These are phyloP conservation scores for Rhagium mordax DNA, from an alignment of 2,888 invertebrate genomes.

Conservation along the genomic window DNA sequence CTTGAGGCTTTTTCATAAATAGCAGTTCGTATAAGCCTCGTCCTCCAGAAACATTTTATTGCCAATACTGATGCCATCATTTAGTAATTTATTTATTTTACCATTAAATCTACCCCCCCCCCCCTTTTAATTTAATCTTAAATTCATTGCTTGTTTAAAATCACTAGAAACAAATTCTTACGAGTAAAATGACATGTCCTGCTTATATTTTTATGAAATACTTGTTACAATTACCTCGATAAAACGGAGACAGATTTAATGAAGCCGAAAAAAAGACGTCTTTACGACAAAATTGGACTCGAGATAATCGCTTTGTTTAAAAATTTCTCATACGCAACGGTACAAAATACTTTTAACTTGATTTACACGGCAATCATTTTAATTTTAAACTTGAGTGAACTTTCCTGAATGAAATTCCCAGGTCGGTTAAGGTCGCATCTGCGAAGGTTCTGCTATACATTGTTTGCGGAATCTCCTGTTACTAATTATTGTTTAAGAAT, in stretches of 20 bases:
- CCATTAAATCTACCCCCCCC: too few species aligned
- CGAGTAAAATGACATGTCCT: too few species aligned
- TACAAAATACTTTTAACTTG: constrained; percentile 24
- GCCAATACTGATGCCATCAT: too few species aligned
- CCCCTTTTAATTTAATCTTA: too few species aligned
- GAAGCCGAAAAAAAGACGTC: neutral
- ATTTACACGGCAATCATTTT: constrained; percentile 3
- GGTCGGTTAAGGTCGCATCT: constrained; percentile 15
- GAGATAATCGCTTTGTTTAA: constrained; percentile 8
- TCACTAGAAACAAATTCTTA: too few species aligned
- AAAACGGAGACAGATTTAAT: neutral
- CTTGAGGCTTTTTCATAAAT: too few species aligned
- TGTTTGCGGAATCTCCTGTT: neutral
- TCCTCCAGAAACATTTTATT: too few species aligned
- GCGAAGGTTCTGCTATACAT: neutral
- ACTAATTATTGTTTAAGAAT: constrained; percentile 8
- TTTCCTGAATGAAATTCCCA: constrained; percentile 28
- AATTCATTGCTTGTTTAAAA: too few species aligned
- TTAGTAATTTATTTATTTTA: too few species aligned
- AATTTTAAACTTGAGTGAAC: constrained; percentile 24
- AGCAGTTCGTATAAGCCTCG: too few species aligned
- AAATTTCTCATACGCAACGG: constrained; percentile 22
- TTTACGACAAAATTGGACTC: neutral
- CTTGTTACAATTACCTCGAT: neutral
- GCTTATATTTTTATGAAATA: too few species aligned